These are phyloP conservation scores for Chionis minor DNA, from an alignment of 2,113 vertebrate genomes.

Conservation along the genomic window DNA sequence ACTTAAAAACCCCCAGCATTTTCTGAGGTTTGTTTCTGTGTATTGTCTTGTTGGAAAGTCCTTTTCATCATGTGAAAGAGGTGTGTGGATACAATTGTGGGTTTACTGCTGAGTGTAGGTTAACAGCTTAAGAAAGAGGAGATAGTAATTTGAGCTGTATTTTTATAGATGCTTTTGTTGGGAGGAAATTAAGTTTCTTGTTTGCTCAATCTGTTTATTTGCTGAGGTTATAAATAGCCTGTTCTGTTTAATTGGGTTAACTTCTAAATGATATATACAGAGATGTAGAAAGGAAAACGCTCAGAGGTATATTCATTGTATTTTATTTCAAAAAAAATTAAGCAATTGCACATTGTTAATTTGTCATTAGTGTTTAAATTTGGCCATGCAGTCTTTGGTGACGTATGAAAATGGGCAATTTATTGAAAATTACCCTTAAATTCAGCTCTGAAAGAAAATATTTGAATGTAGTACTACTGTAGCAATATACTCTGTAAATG, in stretches of 20 bases:
- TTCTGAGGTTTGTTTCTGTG: background rate
- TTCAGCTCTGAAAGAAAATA: background rate
- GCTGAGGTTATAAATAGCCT: background rate
- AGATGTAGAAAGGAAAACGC: background rate
- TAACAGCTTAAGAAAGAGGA: background rate
- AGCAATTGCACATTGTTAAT: background rate
- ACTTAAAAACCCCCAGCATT: background rate
- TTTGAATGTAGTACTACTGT: background rate
- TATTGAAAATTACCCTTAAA: background rate
- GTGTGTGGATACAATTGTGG: background rate
- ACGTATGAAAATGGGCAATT: background rate
- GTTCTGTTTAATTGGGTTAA: background rate
- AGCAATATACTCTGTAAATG: background rate
- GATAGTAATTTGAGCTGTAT: background rate
- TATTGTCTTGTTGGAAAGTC: background rate
- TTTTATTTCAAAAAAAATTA: background rate
- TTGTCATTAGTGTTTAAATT: background rate
- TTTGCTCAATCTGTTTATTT: background rate
- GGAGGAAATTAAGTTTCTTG: background rate
- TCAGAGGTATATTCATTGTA: background rate
- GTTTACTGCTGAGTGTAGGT: background rate
- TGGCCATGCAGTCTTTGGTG: background rate
- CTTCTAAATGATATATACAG: background rate
- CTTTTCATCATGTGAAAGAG: background rate
- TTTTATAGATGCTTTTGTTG: constrained; percentile 17